phyloP scores from a whole-genome alignment of 2,888 invertebrate genomes.

The Tetragonula carbonaria region DNA sequence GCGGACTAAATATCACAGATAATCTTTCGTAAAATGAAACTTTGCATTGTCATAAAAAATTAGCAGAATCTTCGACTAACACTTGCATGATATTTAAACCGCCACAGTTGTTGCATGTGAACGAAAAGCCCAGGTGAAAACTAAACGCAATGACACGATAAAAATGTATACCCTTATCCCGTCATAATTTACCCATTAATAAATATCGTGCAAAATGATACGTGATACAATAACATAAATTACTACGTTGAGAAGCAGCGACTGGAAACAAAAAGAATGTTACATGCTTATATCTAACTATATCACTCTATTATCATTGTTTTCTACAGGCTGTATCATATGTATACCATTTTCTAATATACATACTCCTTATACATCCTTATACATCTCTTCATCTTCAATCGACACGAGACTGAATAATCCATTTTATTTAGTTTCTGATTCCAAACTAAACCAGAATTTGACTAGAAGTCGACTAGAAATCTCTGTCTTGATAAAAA shows the following conservation, averaged over 20 bases:
- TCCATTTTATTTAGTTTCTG: constrained; percentile 1
- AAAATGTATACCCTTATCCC: constrained; percentile 10
- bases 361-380: constrained; percentile 33
- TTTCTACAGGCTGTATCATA: constrained; percentile 35
- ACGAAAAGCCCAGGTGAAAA: constrained; percentile 50
- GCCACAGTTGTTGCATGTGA: constrained; percentile 37
- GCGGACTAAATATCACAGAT: not conserved
- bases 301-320: constrained; percentile 27
- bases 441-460: constrained; percentile 7
- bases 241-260: constrained; percentile 52
- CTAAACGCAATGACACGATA: constrained; percentile 28
- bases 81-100: not conserved
- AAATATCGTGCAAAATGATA: constrained; percentile 48
- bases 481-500: not conserved
- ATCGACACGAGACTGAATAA: constrained; percentile 31
- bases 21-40: not conserved
- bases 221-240: constrained; percentile 45
- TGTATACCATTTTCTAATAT: constrained; percentile 19
- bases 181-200: constrained; percentile 19
- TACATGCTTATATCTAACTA: constrained; percentile 47
- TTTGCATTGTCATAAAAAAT: not conserved
- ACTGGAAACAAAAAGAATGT: constrained; percentile 33
- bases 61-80: not conserved
- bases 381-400: constrained; percentile 17
- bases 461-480: constrained; percentile 28